phyloP scores from a whole-genome alignment of 2,797 vertebrate species.

The Tokudaia muenninki region DNA sequence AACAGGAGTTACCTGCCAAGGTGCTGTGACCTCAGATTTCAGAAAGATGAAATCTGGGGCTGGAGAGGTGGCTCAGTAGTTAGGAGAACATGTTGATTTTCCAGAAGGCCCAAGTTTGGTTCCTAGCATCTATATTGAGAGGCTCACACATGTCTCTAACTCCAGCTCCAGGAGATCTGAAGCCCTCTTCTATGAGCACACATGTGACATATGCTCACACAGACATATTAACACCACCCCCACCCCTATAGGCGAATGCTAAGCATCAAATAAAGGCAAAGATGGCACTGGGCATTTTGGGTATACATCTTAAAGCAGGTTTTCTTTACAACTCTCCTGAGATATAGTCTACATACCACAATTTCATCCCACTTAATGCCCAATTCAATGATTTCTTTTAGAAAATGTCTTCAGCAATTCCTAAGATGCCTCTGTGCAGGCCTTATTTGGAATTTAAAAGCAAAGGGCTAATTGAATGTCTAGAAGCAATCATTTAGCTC shows the following conservation, averaged over 20 bases:
- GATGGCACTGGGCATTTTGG: not conserved
- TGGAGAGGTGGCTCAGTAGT: not conserved
- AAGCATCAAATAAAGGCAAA: not conserved
- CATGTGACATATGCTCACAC: not conserved
- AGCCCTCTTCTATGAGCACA: not conserved
- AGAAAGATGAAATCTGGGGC: not conserved
- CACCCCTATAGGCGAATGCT: not conserved
- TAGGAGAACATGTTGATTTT: not conserved
- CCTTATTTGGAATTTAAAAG: conserved; percentile 52
- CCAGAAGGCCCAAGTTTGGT: not conserved
- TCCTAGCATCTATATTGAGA: not conserved
- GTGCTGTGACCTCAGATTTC: not conserved
- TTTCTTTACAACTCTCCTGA: not conserved
- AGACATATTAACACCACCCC: not conserved
- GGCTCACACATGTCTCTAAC: not conserved
- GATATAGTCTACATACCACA: conserved; percentile 38
- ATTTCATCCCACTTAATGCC: conserved; percentile 24
- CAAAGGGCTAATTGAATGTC: conserved; percentile 6
- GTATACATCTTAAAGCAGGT: not conserved
- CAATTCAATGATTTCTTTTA: conserved; percentile 43
- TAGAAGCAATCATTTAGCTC: conserved; percentile 28
- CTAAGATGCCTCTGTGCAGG: conserved; percentile 16
- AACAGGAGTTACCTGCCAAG: not conserved
- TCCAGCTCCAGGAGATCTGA: not conserved
- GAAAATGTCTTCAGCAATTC: conserved; percentile 25